Evolutionary conservation across 64 coral and sea anemone genomes (phyloP), one percentile per base, ranked within the genome.

Genomic region (Actinia equina): DNA sequence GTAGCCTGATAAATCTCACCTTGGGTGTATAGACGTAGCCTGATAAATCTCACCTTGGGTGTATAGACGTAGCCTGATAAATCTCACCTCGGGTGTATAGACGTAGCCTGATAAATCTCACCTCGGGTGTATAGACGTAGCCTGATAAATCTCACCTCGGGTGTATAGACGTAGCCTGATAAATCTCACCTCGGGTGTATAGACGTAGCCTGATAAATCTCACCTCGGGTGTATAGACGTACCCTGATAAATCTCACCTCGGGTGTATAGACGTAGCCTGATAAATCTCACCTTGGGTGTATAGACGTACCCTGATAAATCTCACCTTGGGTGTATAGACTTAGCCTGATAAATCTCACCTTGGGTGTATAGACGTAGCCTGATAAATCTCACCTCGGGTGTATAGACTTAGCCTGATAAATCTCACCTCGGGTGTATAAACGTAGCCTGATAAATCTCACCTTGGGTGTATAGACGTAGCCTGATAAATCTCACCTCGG

Each of bases 21-120:
- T 96, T 91, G 62, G 94, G 94, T 65, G 94, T 96, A 81, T 96
- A 96, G n/a, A 96, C 92, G 71, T 96, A 96, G 1, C 94, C 94
- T 43, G 88, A 84, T 49, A 96, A 71, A 55, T 96, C 94, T n/a
- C n/a, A n/a, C n/a, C n/a, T n/a, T n/a, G n/a, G n/a, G n/a, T n/a
- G n/a, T n/a, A n/a, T n/a, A n/a, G n/a, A 49, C 46, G 46, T 49
- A 49, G 46, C 4, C 4, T 6, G 46, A 49, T 12, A n/a, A 74
- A 74, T 15, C 86, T 88, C 4, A 92, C 94, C 85, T 96, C 94
- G 62, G 94, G 94, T 65, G 94, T 96, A 81, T 96, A 96, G n/a
- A 96, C 92, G 71, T 96, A 96, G 1, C 94, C 94, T 43, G 88
- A 84, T 49, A 96, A 71, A 55, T 96, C 94, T n/a, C n/a, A n/a